Conservation (phyloP, 2,888 invertebrate species). For the Latheticus oryzae region DNA sequence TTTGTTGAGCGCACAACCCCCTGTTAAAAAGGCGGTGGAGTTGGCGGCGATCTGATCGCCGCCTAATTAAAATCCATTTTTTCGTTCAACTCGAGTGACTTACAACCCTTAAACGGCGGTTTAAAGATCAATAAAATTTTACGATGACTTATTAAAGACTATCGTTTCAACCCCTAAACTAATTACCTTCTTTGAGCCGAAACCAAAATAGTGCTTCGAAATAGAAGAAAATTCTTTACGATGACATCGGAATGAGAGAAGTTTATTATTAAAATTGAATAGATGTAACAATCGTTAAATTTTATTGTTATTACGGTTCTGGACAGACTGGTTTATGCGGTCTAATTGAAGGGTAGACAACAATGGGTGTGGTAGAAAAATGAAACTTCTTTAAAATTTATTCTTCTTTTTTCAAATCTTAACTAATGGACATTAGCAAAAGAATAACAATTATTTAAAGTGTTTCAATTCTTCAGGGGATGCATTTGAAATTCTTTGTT, state of each 20-base stretch:
- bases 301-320: constrained; percentile 48
- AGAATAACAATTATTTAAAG: constrained; percentile 61
- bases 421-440: constrained; percentile 23
- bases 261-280: constrained; percentile 46
- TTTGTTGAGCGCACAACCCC: constrained; percentile 32
- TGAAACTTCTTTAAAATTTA: constrained; percentile 4
- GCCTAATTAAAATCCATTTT: constrained; percentile 34
- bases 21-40: constrained; percentile 28
- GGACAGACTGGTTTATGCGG: constrained; percentile 36
- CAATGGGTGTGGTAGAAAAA: constrained; percentile 13
- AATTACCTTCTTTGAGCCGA: constrained; percentile 18
- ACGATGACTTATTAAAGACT: constrained; percentile 40
- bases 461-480: constrained; percentile 59
- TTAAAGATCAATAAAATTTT: constrained; percentile 42
- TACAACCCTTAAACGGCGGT: constrained; percentile 39
- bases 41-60: constrained; percentile 18
- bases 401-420: constrained; percentile 28
- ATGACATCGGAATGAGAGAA: constrained; percentile 43
- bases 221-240: constrained; percentile 45
- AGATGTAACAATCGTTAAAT: constrained; percentile 49
- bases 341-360: constrained; percentile 34
- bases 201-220: constrained; percentile 36
- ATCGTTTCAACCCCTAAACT: constrained; percentile 23
- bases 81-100: constrained; percentile 14
- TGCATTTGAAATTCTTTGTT: constrained; percentile 59